Evolutionary conservation across 2,888 invertebrate species (phyloP).

Genomic region (Neocrepidodera transversa): DNA sequence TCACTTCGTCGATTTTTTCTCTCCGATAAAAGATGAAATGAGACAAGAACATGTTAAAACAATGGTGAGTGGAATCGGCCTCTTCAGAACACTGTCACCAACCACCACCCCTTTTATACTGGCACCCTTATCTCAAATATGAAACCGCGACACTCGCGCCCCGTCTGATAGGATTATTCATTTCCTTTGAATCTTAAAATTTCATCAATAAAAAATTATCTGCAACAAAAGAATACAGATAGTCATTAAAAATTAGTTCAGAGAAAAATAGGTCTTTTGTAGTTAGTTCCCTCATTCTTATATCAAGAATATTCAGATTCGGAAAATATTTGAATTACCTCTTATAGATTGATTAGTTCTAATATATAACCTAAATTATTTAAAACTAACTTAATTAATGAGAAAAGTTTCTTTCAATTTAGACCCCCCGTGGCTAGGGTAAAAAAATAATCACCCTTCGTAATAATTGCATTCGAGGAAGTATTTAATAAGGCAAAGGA

Average conservation of each 20-base stretch:
- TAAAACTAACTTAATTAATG: neutral
- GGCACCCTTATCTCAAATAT: constrained; percentile 50
- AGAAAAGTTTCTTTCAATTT: constrained; percentile 30
- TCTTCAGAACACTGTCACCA: constrained; percentile 45
- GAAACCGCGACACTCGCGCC: constrained; percentile 32
- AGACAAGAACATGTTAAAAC: constrained; percentile 57
- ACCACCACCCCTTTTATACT: constrained; percentile 42
- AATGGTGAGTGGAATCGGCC: constrained; percentile 52
- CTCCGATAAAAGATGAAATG: constrained; percentile 51
- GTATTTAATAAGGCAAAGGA: constrained; percentile 50
- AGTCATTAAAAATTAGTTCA: constrained; percentile 25
- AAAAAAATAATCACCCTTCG: constrained; percentile 39
- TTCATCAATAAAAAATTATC: constrained; percentile 35
- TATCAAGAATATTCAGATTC: no score
- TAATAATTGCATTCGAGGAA: constrained; percentile 38
- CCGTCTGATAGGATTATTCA: constrained; percentile 35
- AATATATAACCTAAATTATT: no score
- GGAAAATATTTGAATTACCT: no score
- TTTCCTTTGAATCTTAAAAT: constrained; percentile 40
- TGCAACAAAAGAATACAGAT: constrained; percentile 28
- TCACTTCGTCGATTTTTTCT: constrained; percentile 50
- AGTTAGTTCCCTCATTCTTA: constrained; percentile 2
- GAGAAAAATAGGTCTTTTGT: constrained; percentile 12
- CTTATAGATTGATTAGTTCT: no score
- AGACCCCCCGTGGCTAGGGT: constrained; percentile 9